Conservation (phyloP, 2,113 vertebrate species). For the Paramormyrops kingsleyae region DNA sequence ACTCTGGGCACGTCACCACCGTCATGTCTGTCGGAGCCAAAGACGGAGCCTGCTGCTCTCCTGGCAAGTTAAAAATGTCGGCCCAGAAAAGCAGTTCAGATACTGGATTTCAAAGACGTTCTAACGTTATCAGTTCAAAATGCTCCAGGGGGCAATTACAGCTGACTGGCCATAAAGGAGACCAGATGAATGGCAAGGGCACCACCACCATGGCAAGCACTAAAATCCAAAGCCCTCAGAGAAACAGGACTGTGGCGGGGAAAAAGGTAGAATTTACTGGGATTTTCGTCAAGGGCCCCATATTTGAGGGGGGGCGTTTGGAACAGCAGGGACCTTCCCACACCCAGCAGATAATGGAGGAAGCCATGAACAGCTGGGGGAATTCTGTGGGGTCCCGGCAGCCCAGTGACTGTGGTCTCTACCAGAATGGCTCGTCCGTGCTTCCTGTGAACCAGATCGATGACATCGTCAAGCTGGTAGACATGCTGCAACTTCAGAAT, state of each 20-base stretch:
- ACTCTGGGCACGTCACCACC: conserved; percentile 51
- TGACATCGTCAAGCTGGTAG: conserved; percentile 62
- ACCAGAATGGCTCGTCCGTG: conserved; percentile 22
- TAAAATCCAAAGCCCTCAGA: conserved; percentile 28
- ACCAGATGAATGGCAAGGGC: not conserved
- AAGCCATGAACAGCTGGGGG: conserved; percentile 67
- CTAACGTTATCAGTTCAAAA: conserved; percentile 40
- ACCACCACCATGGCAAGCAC: not conserved
- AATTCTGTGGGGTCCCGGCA: conserved; percentile 36
- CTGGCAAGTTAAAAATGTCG: conserved; percentile 54
- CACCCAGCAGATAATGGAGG: conserved; percentile 76
- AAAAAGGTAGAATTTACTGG: conserved; percentile 53
- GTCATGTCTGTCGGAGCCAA: conserved; percentile 42
- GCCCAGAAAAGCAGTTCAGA: conserved; percentile 65
- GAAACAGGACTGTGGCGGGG: conserved; percentile 35
- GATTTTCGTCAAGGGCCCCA: conserved; percentile 54
- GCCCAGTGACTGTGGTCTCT: conserved; percentile 37
- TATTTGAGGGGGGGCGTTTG: not conserved
- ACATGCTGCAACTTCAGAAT: conserved; percentile 70
- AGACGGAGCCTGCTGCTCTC: conserved; percentile 52
- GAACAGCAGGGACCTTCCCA: not conserved
- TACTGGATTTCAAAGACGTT: conserved; percentile 48
- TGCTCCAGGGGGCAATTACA: conserved; percentile 33
- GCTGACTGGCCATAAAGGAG: conserved; percentile 23
- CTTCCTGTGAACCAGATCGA: conserved; percentile 28